phyloP scores from a whole-genome alignment of 2,113 vertebrate genomes.

The Podilymbus podiceps region DNA sequence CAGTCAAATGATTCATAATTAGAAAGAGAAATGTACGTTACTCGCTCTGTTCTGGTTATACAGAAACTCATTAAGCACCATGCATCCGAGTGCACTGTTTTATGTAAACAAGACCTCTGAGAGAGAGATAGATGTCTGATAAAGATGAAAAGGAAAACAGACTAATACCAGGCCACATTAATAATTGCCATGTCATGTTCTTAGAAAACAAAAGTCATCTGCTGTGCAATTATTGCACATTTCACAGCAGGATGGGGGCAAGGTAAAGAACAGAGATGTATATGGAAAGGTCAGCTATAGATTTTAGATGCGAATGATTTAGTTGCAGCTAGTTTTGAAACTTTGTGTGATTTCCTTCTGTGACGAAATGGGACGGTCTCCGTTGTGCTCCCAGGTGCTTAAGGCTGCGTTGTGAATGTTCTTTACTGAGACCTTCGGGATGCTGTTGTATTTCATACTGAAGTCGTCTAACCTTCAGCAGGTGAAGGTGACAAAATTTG shows the following conservation, averaged over 20 bases:
- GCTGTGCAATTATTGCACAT: constrained; percentile 54
- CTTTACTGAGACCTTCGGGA: neutral
- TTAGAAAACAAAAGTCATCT: constrained; percentile 59
- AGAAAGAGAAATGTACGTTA: constrained; percentile 38
- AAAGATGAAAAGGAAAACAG: constrained; percentile 77
- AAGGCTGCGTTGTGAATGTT: neutral
- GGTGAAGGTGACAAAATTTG: neutral
- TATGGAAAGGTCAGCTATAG: neutral
- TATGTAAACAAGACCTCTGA: constrained; percentile 79
- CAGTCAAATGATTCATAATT: constrained; percentile 67
- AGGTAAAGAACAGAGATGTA: neutral
- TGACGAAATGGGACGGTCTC: neutral
- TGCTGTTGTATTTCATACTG: neutral
- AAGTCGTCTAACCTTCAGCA: neutral
- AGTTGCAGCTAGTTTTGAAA: neutral
- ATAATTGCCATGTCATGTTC: constrained; percentile 69
- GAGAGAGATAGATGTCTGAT: constrained; percentile 74
- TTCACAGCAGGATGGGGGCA: constrained; percentile 21
- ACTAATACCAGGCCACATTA: constrained; percentile 69
- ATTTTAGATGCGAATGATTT: neutral
- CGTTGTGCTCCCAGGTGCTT: neutral
- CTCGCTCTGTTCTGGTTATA: constrained; percentile 60
- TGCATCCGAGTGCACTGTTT: constrained; percentile 71
- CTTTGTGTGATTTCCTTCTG: neutral
- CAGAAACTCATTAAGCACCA: constrained; percentile 71